A percentile compares a stretch with the other conserved stretches of the same genome.
These are phyloP conservation scores for Epistrophella euchroma DNA, from an alignment of 2,888 invertebrate species.

Conservation along the genomic window DNA sequence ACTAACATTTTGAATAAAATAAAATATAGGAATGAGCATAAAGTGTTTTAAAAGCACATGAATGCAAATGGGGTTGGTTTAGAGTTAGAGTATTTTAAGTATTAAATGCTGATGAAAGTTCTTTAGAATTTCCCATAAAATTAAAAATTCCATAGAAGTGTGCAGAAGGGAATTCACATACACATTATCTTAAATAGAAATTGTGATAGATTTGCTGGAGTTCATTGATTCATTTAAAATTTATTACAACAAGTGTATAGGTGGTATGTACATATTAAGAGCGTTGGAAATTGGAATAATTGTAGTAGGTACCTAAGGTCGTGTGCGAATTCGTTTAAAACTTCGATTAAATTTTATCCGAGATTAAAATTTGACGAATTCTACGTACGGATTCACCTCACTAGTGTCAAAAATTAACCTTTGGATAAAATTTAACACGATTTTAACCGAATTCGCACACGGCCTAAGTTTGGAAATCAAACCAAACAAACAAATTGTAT, in stretches of 20 bases:
- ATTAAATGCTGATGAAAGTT: neutral
- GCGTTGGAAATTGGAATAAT: neutral
- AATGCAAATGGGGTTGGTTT: neutral
- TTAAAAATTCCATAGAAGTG: neutral
- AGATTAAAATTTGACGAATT: too few relatives aligned
- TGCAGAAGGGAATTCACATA: neutral
- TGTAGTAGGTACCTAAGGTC: too few relatives aligned
- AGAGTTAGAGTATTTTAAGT: neutral
- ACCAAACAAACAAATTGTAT: too few relatives aligned
- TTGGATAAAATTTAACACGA: too few relatives aligned
- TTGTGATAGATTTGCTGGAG: neutral
- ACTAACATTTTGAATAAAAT: slow-evolving; percentile 19
- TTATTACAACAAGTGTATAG: neutral
- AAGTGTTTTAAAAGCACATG: neutral
- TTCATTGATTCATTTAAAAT: neutral
- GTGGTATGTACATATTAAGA: neutral
- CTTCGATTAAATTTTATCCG: too few relatives aligned
- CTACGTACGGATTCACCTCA: too few relatives aligned
- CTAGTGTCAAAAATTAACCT: too few relatives aligned
- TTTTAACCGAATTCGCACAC: too few relatives aligned
- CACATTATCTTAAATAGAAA: neutral
- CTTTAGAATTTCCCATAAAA: neutral
- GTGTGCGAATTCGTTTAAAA: too few relatives aligned
- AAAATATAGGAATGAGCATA: neutral
- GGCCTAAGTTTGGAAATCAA: too few relatives aligned